Evolutionary conservation across 1,140 invertebrate genomes (phyloP), one percentile per base, ranked within the genome.

Genomic region (Daktulosphaira vitifoliae): DNA sequence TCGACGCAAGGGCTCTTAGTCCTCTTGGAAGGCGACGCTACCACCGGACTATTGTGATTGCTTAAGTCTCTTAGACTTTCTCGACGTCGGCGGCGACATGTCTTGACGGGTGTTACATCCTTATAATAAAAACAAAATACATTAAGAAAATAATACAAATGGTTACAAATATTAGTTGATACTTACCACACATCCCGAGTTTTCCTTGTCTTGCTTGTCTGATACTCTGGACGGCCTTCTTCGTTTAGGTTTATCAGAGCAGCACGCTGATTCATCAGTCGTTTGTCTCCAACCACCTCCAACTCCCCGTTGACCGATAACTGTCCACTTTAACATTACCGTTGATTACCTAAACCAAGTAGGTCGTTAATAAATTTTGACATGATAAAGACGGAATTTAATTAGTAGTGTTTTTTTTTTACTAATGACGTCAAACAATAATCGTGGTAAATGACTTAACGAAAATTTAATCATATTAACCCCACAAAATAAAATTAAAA

Each of bases 241-340:
- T 33, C 56, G 39, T 2, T 42, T 39, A 3, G 56, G 42, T 15
- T 62, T 62, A 15, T 48, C 56, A 13, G 42, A 26, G 15, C 56
- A 18, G 38, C n/a, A 13, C 5, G 56, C 16, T 2, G 56, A 33
- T 6, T 62, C 42, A 25, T 62, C 56, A 9, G 16, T 9, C 39
- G 53, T 26, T 18, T 48, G 42, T 48, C 42, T 29, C 39, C 54
- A 29, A n/a, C 39, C 25, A 16, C 18, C 42, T 62, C 23, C 54
- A 3, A 20, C 54, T 0, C 54, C 42, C 56, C 56, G 38, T 11
- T 62, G 56, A 29, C 56, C 42, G 26, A n/a, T 23, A 4, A 33
- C 56, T 2, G 56, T 62, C 56, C 56, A 62, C 56, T 62, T 62
- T 22, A 62, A 48, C 56, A 62, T 62, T 29, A 42, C 42, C 56